Evolutionary conservation across 2,888 invertebrate species (phyloP).

Genomic region (Drosophila pegasa): DNA sequence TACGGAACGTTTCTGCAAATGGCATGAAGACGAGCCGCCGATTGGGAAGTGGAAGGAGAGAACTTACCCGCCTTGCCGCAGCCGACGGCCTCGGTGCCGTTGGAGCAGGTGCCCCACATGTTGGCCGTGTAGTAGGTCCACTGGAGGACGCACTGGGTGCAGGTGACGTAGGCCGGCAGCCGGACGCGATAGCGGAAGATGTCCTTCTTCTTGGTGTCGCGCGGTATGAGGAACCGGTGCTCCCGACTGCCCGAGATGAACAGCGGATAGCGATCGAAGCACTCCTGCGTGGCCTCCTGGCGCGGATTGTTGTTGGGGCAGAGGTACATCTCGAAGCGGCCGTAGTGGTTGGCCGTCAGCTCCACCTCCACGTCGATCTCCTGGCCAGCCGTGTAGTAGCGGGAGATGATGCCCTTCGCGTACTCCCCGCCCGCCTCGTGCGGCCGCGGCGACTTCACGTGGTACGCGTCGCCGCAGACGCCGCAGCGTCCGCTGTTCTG

Average conservation of each 20-base stretch:
- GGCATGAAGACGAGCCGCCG: not conserved
- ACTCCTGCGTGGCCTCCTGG: slow-evolving; percentile 92
- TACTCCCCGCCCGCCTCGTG: slow-evolving; percentile 95
- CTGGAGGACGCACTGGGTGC: slow-evolving; percentile 95
- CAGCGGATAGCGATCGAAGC: slow-evolving; percentile 92
- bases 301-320: slow-evolving; percentile 94
- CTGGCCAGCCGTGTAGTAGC: slow-evolving; percentile 93
- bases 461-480: slow-evolving; percentile 94
- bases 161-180: slow-evolving; percentile 93
- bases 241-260: slow-evolving; percentile 90
- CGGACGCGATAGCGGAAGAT: slow-evolving; percentile 90
- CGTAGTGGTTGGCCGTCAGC: slow-evolving; percentile 95
- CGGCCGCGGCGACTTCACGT: slow-evolving; percentile 89
- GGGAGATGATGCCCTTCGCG: slow-evolving; percentile 93
- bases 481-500: slow-evolving; percentile 95
- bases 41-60: too few relatives aligned
- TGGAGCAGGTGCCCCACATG: slow-evolving; percentile 95
- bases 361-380: slow-evolving; percentile 94
- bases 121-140: slow-evolving; percentile 96
- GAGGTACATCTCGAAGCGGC: slow-evolving; percentile 93
- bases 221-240: slow-evolving; percentile 89
- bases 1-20: slow-evolving; percentile 91
- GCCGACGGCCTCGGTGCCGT: slow-evolving; percentile 94
- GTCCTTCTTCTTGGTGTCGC: slow-evolving; percentile 89
- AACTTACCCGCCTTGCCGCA: slow-evolving; percentile 90